phyloP scores from a whole-genome alignment of 2,888 invertebrate genomes.

The Fissipunctia ypsillon region DNA sequence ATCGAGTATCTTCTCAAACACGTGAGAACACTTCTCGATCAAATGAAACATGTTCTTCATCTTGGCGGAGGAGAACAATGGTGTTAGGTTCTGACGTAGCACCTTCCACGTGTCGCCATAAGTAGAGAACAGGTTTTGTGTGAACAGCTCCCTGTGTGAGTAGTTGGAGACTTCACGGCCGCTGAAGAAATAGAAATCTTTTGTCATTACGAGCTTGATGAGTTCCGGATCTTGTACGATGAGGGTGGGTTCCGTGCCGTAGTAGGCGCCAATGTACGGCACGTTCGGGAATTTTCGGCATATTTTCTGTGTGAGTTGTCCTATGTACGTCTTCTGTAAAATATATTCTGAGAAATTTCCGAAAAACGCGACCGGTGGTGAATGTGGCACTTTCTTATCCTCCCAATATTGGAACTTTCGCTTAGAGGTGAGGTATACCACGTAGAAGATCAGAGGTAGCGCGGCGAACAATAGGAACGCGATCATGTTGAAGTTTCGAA shows the following conservation, averaged over 20 bases:
- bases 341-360: constrained; percentile 79
- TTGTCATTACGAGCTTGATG: constrained; percentile 76
- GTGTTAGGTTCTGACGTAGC: constrained; percentile 79
- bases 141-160: constrained; percentile 71
- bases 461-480: constrained; percentile 15
- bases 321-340: constrained; percentile 69
- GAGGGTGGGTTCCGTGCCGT: constrained; percentile 80
- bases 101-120: constrained; percentile 82
- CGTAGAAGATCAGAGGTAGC: constrained; percentile 37
- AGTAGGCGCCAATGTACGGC: constrained; percentile 79
- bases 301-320: constrained; percentile 69
- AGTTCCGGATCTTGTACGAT: constrained; percentile 78
- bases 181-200: constrained; percentile 82
- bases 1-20: constrained; percentile 74
- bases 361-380: constrained; percentile 73
- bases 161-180: constrained; percentile 76
- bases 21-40: constrained; percentile 72
- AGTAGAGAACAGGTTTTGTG: constrained; percentile 74
- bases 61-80: constrained; percentile 80
- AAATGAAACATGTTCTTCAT: constrained; percentile 84
- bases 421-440: constrained; percentile 64
- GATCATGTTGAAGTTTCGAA: constrained; percentile 43
- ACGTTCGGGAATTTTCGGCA: constrained; percentile 74
- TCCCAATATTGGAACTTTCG: constrained; percentile 77
- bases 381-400: constrained; percentile 72